Base-by-base conservation (phyloP, 2,797 vertebrate species). In the Lacerta viridis region DNA sequence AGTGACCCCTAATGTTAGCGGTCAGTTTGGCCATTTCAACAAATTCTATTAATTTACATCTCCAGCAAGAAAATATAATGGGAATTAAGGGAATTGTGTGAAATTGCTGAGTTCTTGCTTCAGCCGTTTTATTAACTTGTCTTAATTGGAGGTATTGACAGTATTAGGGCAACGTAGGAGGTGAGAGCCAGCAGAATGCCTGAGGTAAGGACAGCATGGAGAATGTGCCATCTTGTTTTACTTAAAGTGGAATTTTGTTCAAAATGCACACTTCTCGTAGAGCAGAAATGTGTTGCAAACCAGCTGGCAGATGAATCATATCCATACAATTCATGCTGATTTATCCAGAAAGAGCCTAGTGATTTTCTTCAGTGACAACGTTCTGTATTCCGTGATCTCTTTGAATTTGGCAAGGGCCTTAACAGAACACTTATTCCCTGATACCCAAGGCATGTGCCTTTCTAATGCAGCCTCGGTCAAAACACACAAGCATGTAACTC, bases 21-120 rank as follows among this genome's bases (percentile, higher is more conserved):
- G 33, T 33, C 33, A 33, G 33, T 33, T 2, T 33, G 33, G 33
- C 33, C 33, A 33, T 33, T 33, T 33, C 33, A 2, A 33, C 33
- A 33, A 33, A 33, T 33, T 33, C 33, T 33, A 33, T 33, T 33
- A 33, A 33, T 33, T 33, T 33, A 33, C 33, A 33, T 33, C 33
- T 33, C 33, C 80, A 81, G 61, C 36, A 81, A 66, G 80, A 81
- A 81, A 81, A 66, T 41, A 66, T 61, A 81, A 41, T 68, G 80
- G 41, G 80, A 66, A 81, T 66, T 81, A 66, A 64, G 61, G 61
- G 61, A 66, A 66, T 81, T 81, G 41, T 13, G 25, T 23, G 41
- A 66, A 64, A 66, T 41, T 41, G 80, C 36, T 66, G 66, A 66
- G 36, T 81, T 81, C 61, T 81, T 41, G 61, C 39, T 81, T 41